phyloP scores from a whole-genome alignment of 2,888 invertebrate genomes.

The Aplocera efformata region DNA sequence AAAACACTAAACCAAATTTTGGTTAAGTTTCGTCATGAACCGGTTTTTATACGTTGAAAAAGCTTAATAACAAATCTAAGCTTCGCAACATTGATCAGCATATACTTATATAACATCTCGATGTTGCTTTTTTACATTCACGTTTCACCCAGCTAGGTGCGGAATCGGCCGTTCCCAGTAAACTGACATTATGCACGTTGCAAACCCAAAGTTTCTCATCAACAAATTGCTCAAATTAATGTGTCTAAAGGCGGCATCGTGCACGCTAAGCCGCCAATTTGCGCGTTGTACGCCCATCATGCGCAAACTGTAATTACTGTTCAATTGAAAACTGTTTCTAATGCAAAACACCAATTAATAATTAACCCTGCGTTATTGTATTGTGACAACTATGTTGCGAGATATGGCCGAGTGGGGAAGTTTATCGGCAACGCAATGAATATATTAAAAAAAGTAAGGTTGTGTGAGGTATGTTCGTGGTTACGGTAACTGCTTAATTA shows the following conservation, averaged over 20 bases:
- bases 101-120: too few relatives aligned
- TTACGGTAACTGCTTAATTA: not conserved
- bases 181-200: constrained; percentile 1
- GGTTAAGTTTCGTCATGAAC: too few relatives aligned
- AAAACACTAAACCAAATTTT: too few relatives aligned
- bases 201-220: constrained; percentile 27
- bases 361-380: constrained; percentile 20
- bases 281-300: constrained; percentile 37
- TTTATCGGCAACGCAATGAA: constrained; percentile 9
- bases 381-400: constrained; percentile 21
- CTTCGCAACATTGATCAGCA: too few relatives aligned
- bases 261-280: constrained; percentile 50
- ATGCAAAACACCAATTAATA: constrained; percentile 23
- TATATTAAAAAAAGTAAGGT: constrained; percentile 3
- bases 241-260: constrained; percentile 52
- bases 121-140: too few relatives aligned
- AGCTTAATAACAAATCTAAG: too few relatives aligned
- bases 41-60: too few relatives aligned
- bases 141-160: too few relatives aligned
- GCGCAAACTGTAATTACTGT: constrained; percentile 44
- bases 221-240: constrained; percentile 58
- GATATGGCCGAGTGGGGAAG: constrained; percentile 9
- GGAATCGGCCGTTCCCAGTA: too few relatives aligned
- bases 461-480: constrained; percentile 1
- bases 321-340: constrained; percentile 46